Evolutionary conservation across 2,113 vertebrate species (phyloP), one percentile per base, ranked within the genome.

Genomic region (Trachemys scripta): DNA sequence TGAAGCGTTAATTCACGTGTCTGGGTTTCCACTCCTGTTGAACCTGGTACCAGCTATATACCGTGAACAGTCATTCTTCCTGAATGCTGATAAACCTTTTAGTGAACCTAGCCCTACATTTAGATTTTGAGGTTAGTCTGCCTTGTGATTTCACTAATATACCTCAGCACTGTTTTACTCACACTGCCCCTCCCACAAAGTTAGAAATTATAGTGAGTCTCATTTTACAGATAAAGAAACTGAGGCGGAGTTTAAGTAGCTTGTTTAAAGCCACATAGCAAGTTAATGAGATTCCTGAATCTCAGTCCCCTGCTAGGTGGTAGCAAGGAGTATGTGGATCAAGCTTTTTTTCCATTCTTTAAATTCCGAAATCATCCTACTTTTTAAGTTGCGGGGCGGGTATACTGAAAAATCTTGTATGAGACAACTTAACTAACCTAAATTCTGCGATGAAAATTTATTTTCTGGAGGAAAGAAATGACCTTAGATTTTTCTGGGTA

Each of bases 1-100:
- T 94, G 93, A 86, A 87, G 93, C 78, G 79, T 80, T 95, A 97
- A 97, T 96, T 96, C 95, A 94, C 81, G 83, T 83, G 86, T 93
- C 85, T 92, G 59, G n/a, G 84, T 93, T 92, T 80, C 76, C 42
- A 94, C 89, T 96, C 94, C 95, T 97, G 95, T 45, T 49, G 10
- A 7, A 72, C 10, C 29, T n/a, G 47, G 31, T 3, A 53, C 27
- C 47, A 75, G 50, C 92, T 84, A 49, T 38, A 24, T 22, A 65
- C 5, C n/a, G 25, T 42, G 22, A 24, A 45, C 24, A 76, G 38
- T 3, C 38, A 42, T 76, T 76, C 6, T 76, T 76, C 22, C 72
- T 45, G 38, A 76, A 38, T 12, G 11, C 72, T 75, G 72, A 24
- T 38, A 12, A 76, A 45, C n/a, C 20, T 76, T 76, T 42, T 45